phyloP scores from a whole-genome alignment of 2,113 vertebrate species.

The Empidonax traillii region DNA sequence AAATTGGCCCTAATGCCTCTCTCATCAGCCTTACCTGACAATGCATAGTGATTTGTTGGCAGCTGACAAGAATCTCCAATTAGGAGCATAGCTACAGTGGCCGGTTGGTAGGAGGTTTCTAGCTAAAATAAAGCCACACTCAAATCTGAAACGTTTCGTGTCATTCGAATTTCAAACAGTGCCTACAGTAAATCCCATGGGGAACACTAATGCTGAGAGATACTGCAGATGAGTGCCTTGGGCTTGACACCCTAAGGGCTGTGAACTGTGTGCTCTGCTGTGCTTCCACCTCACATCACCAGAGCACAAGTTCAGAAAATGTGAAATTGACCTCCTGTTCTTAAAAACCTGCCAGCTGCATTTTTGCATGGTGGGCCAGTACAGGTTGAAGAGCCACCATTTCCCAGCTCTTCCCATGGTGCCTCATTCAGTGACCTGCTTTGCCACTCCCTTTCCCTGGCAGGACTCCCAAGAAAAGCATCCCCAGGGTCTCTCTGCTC shows the following conservation, averaged over 20 bases:
- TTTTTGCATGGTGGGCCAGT: not conserved
- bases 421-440: not conserved
- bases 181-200: not conserved
- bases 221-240: not conserved
- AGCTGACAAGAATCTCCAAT: not conserved
- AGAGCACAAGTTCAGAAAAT: not conserved
- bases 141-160: not conserved
- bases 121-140: not conserved
- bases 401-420: not conserved
- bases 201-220: not conserved
- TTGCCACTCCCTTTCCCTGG: not conserved
- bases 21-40: not conserved
- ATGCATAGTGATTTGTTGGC: not conserved
- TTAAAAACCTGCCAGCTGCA: not conserved
- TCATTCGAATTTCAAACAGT: not conserved
- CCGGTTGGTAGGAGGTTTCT: fast-evolving
- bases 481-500: not conserved
- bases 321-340: not conserved
- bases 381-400: not conserved
- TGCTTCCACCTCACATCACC: not conserved
- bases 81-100: not conserved
- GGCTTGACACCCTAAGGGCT: not conserved
- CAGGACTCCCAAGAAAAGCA: not conserved
- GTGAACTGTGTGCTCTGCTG: not conserved
- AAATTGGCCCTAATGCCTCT: not conserved